phyloP scores from a whole-genome alignment of 2,888 invertebrate species.

The Stenoptilia bipunctidactyla region DNA sequence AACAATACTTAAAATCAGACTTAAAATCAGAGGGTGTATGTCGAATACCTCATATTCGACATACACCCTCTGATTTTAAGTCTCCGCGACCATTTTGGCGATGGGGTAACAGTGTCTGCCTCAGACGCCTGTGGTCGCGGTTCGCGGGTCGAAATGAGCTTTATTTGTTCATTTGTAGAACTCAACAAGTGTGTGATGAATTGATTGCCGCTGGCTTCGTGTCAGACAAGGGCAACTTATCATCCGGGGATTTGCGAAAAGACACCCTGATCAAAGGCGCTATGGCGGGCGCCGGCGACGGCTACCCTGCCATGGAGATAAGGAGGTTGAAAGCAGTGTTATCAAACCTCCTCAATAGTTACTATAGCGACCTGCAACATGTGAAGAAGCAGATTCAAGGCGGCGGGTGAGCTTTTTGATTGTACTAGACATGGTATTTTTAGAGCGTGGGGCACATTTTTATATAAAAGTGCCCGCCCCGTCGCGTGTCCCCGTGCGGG shows the following conservation, averaged over 20 bases:
- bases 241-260: slow-evolving; percentile 46
- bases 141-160: no score
- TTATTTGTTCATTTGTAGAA: slow-evolving; percentile 32
- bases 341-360: slow-evolving; percentile 80
- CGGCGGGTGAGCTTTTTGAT: slow-evolving; percentile 74
- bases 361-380: slow-evolving; percentile 94
- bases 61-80: no score
- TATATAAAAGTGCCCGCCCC: no score
- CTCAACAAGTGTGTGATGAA: slow-evolving; percentile 56
- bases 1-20: no score
- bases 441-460: no score
- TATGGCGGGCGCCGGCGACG: slow-evolving; percentile 55
- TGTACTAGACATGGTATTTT: no score
- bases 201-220: slow-evolving; percentile 46
- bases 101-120: no score
- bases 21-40: no score
- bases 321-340: slow-evolving; percentile 85
- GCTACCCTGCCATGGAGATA: slow-evolving; percentile 84
- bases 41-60: no score
- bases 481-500: no score
- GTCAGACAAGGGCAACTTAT: slow-evolving; percentile 43
- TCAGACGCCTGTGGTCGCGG: no score
- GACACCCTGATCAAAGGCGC: slow-evolving; percentile 57
- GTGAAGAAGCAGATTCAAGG: slow-evolving; percentile 93
- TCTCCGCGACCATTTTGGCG: not conserved